Evolutionary conservation across 2,113 vertebrate genomes (phyloP).

Genomic region (Scalopus aquaticus): DNA sequence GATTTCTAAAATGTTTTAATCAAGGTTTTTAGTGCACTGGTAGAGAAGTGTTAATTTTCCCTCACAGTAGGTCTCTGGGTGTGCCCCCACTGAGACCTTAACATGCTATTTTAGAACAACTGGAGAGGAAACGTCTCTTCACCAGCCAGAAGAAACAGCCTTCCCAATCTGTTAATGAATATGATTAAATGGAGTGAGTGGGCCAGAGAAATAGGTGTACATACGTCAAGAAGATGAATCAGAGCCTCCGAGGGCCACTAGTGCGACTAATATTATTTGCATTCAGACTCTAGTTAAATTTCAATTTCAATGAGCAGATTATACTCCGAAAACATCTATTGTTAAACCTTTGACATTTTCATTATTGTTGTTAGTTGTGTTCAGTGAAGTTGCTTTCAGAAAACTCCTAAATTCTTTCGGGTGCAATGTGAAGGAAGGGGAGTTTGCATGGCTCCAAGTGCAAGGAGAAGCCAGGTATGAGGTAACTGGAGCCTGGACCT

Average conservation of each 20-base stretch:
- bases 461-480: neutral
- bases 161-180: constrained; percentile 39
- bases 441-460: neutral
- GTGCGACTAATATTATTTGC: neutral
- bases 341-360: neutral
- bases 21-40: neutral
- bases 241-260: neutral
- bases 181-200: constrained; percentile 30
- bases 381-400: neutral
- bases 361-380: neutral
- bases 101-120: constrained; percentile 52
- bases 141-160: neutral
- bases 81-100: neutral
- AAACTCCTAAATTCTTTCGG: neutral
- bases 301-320: constrained; percentile 30
- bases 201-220: neutral
- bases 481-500: neutral
- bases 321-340: neutral
- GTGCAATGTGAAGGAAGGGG: neutral
- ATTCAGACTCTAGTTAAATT: neutral
- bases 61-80: neutral
- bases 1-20: constrained; percentile 10
- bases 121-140: constrained; percentile 34
- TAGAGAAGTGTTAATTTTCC: neutral
- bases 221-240: constrained; percentile 7